Percentiles rank a stretch among this genome's conserved stretches.
These are phyloP conservation scores for Odontamblyopus lacepedii DNA, from an alignment of 2,797 vertebrate species.

Conservation along the genomic window DNA sequence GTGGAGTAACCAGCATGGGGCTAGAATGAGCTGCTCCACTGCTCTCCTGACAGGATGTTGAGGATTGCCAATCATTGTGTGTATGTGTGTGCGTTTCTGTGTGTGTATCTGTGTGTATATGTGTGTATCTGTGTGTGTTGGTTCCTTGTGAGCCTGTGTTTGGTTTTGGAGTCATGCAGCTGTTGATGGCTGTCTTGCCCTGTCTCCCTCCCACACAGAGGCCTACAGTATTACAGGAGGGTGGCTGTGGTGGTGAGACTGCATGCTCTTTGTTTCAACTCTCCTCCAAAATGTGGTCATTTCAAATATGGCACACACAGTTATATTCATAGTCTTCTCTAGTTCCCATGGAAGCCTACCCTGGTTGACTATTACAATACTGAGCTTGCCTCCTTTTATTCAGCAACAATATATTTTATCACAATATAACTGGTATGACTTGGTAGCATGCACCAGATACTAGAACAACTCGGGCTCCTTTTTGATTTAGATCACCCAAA, in stretches of 20 bases:
- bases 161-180: conserved; percentile 71
- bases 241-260: conserved; percentile 46
- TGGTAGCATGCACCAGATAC: neutral
- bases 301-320: conserved; percentile 16
- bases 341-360: neutral
- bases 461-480: neutral
- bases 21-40: conserved; percentile 43
- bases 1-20: conserved; percentile 23
- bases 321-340: conserved; percentile 10
- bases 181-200: conserved; percentile 71
- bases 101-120: conserved; percentile 8
- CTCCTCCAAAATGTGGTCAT: conserved; percentile 27
- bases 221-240: conserved; percentile 65
- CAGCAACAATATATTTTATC: neutral
- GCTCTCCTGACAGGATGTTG: conserved; percentile 65
- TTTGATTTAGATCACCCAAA: neutral
- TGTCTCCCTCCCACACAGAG: conserved; percentile 71
- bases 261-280: conserved; percentile 57
- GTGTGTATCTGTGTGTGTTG: conserved; percentile 24
- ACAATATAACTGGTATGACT: neutral
- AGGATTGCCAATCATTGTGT: conserved; percentile 54
- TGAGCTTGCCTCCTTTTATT: neutral
- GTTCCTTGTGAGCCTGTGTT: conserved; percentile 38
- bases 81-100: neutral
- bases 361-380: neutral